A percentile compares a stretch with the other conserved stretches of the same genome.
Evolutionary conservation across 2,888 invertebrate species (phyloP).

Genomic region (Pachliopta kotzebuea): DNA sequence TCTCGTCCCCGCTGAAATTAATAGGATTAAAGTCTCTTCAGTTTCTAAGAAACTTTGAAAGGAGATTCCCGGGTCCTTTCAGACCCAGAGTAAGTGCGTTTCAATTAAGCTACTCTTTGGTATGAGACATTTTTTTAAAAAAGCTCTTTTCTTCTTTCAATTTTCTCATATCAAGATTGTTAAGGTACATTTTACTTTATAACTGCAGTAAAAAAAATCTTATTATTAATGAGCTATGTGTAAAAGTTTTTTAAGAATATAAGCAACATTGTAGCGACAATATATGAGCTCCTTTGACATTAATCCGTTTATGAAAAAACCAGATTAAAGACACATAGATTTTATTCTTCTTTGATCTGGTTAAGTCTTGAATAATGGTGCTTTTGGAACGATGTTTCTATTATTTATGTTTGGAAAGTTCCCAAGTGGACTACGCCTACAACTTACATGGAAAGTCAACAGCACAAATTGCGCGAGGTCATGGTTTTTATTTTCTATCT

Average conservation of each 20-base stretch:
- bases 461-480: neutral
- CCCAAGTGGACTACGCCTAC: neutral
- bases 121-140: constrained; percentile 8
- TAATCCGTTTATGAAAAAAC: neutral
- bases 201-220: neutral
- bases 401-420: neutral
- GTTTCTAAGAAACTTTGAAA: constrained; percentile 25
- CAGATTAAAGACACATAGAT: neutral
- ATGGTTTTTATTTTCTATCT: neutral
- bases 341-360: neutral
- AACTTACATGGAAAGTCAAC: neutral
- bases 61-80: constrained; percentile 20
- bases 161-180: neutral
- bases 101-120: constrained; percentile 27
- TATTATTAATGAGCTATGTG: neutral
- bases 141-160: neutral
- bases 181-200: neutral
- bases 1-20: constrained; percentile 20
- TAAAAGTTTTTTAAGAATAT: neutral
- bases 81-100: constrained; percentile 21
- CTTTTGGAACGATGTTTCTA: neutral
- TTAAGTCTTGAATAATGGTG: neutral
- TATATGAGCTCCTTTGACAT: neutral
- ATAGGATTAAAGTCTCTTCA: constrained; percentile 28
- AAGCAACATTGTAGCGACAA: neutral